These are phyloP conservation scores for Carduelis carduelis DNA, from an alignment of 2,797 vertebrate genomes.

Conservation along the genomic window DNA sequence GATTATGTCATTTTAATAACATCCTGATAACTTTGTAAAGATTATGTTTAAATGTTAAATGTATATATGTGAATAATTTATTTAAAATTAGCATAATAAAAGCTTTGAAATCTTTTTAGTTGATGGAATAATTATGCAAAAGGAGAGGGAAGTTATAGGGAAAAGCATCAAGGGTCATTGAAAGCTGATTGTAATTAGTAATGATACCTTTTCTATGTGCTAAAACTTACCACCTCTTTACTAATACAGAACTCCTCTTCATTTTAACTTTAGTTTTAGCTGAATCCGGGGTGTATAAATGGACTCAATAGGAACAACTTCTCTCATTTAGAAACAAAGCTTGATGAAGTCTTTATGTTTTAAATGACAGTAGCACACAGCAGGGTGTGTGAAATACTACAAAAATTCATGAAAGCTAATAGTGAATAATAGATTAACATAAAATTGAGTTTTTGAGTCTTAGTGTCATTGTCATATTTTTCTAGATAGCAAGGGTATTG, in stretches of 20 bases:
- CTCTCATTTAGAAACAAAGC: not conserved
- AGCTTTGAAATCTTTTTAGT: not conserved
- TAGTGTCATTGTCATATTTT: not conserved
- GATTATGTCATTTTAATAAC: not conserved
- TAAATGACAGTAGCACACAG: not conserved
- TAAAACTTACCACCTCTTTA: not conserved
- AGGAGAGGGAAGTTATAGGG: not conserved
- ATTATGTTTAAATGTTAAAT: slow-evolving; percentile 20
- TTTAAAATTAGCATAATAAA: not conserved
- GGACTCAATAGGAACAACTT: not conserved
- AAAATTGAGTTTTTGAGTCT: not conserved
- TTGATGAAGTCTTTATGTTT: not conserved
- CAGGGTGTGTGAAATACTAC: not conserved
- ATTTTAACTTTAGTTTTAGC: not conserved
- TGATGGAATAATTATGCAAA: not conserved
- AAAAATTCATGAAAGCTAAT: not conserved
- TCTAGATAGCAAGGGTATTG: not conserved
- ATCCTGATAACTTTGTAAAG: not conserved
- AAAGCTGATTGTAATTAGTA: not conserved
- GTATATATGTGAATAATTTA: not conserved
- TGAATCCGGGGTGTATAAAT: not conserved
- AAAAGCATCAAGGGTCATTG: not conserved
- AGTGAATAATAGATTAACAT: not conserved
- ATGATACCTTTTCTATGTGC: not conserved
- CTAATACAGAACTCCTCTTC: not conserved